A percentile compares a stretch with the other conserved stretches of the same genome.
Conservation (phyloP, 53 echinoderm and acorn worm genomes). For the Zoroaster sp. region DNA sequence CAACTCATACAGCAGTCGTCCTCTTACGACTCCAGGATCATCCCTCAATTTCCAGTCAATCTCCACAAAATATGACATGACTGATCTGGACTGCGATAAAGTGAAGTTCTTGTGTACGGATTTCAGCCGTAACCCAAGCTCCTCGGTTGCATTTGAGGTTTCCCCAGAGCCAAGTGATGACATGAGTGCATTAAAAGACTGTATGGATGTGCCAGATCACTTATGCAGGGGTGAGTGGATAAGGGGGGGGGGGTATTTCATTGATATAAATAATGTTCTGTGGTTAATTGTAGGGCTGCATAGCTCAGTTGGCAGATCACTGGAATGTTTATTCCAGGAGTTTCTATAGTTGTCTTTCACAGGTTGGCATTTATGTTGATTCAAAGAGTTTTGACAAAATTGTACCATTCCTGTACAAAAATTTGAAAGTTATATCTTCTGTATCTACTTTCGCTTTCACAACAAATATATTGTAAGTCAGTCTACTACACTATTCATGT, state of each 20-base stretch:
- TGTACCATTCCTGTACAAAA: too few species aligned
- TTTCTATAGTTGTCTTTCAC: too few species aligned
- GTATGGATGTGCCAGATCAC: conserved; percentile 83
- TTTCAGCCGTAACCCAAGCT: conserved; percentile 63
- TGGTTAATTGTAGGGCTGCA: background rate
- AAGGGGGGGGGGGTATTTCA: background rate
- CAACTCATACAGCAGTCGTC: conserved; percentile 58
- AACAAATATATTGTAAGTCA: too few species aligned
- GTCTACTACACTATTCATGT: too few species aligned
- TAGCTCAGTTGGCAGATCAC: background rate
- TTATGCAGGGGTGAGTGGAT: conserved; percentile 75
- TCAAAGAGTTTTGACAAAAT: too few species aligned
- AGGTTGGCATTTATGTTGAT: too few species aligned
- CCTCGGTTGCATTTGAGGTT: conserved; percentile 73
- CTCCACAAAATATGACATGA: conserved; percentile 80
- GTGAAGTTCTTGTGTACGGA: conserved; percentile 88
- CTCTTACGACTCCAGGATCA: conserved; percentile 55
- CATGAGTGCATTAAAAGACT: conserved; percentile 62
- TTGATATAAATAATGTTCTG: background rate
- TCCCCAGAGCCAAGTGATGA: conserved; percentile 58
- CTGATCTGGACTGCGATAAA: conserved; percentile 67
- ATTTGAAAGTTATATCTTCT: too few species aligned
- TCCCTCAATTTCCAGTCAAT: conserved; percentile 57
- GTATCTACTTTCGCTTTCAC: too few species aligned
- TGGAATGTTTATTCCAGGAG: too few species aligned